Conservation (phyloP, 2,113 vertebrate genomes). For the Nycticryphes semicollaris region DNA sequence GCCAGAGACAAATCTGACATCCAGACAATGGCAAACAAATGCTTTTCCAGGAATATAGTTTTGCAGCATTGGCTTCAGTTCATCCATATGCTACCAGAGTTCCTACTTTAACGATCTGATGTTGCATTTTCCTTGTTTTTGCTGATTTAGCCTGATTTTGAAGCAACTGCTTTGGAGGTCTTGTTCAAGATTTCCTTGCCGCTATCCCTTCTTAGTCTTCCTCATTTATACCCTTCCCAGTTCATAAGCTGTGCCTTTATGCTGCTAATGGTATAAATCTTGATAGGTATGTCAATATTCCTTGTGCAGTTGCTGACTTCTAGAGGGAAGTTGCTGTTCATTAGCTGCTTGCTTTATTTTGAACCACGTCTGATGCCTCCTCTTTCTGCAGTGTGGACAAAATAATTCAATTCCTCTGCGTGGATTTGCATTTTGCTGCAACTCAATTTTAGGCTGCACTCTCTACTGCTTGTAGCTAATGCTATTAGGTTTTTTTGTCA, state of each 20-base stretch:
- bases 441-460: neutral
- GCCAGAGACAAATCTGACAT: neutral
- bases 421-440: slow-evolving; percentile 31
- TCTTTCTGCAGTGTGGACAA: slow-evolving; percentile 15
- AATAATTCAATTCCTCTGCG: neutral
- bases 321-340: neutral
- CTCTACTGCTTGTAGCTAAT: neutral
- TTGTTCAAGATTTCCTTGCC: neutral
- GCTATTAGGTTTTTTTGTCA: neutral
- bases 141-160: neutral
- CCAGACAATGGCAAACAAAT: neutral
- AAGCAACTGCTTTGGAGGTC: neutral
- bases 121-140: neutral
- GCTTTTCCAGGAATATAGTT: neutral
- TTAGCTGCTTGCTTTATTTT: slow-evolving; percentile 17
- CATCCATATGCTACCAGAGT: neutral
- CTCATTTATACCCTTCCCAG: neutral
- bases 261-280: neutral
- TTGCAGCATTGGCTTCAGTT: neutral
- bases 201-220: neutral
- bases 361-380: neutral
- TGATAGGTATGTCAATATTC: neutral
- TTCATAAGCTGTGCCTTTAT: neutral
- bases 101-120: neutral
- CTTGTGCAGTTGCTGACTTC: neutral